Conservation (phyloP, 2,888 invertebrate genomes). For the Diloba caeruleocephala region DNA sequence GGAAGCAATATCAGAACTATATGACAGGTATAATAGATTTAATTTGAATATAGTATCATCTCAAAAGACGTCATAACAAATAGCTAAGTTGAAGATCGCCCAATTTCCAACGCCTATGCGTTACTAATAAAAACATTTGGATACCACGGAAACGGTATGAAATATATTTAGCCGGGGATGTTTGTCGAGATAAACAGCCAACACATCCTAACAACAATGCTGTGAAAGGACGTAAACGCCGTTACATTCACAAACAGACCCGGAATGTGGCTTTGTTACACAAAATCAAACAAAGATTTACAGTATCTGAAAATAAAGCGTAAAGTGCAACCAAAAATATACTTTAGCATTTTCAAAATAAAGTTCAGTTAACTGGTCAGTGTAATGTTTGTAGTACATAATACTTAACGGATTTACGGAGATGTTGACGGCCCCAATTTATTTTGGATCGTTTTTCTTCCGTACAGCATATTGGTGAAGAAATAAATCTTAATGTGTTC, state of each 20-base stretch:
- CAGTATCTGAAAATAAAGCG: slow-evolving; percentile 26
- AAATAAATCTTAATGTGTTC: slow-evolving; percentile 21
- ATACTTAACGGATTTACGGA: slow-evolving; percentile 21
- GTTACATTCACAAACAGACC: slow-evolving; percentile 29
- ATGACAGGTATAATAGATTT: too few relatives aligned
- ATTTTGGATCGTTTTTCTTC: slow-evolving; percentile 38
- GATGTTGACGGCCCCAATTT: slow-evolving; percentile 31
- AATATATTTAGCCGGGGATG: slow-evolving; percentile 8
- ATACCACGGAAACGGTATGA: not conserved
- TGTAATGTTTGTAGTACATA: slow-evolving; percentile 16
- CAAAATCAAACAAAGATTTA: slow-evolving; percentile 31
- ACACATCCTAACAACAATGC: slow-evolving; percentile 24
- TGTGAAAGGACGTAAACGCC: slow-evolving; percentile 23
- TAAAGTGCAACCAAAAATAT: not conserved
- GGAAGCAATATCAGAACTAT: too few relatives aligned
- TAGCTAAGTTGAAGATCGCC: too few relatives aligned
- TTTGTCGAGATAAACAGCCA: slow-evolving; percentile 24
- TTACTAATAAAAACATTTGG: not conserved
- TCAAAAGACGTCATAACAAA: too few relatives aligned
- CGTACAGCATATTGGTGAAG: slow-evolving; percentile 26
- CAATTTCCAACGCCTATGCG: too few relatives aligned
- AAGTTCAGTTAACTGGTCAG: not conserved
- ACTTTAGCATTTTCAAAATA: fast-evolving
- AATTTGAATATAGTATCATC: too few relatives aligned
- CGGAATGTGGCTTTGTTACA: slow-evolving; percentile 34